Evolutionary conservation across 1,140 invertebrate species (phyloP).

Genomic region (Eurosta solidaginis): DNA sequence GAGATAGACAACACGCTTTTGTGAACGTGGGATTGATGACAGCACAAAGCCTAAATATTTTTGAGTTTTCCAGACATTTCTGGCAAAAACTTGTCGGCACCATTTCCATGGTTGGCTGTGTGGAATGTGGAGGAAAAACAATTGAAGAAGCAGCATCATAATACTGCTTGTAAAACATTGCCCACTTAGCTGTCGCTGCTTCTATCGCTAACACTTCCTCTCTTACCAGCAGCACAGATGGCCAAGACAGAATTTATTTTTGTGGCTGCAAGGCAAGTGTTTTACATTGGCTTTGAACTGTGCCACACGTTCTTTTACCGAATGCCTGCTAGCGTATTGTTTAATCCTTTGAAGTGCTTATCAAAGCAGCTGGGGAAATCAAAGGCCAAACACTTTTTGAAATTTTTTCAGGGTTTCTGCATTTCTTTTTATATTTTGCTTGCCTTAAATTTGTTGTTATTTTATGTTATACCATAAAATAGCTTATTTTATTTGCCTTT

Average conservation of each 20-base stretch:
- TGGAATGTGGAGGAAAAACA: neutral
- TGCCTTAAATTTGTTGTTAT: too few species aligned
- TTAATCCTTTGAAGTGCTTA: conserved; percentile 29
- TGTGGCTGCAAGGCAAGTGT: neutral
- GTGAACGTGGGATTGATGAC: too few species aligned
- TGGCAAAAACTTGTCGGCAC: neutral
- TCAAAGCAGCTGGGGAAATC: conserved; percentile 13
- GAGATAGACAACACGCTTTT: too few species aligned
- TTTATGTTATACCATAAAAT: too few species aligned
- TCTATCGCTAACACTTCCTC: neutral
- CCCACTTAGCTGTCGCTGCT: neutral
- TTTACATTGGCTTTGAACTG: neutral
- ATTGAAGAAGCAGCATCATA: neutral
- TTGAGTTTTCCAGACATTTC: conserved; percentile 2
- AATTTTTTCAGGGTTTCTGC: too few species aligned
- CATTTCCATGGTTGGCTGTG: neutral
- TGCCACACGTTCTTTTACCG: neutral
- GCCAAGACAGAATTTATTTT: neutral
- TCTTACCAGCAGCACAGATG: neutral
- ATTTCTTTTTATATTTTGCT: too few species aligned
- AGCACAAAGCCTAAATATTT: neutral
- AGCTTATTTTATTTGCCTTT: too few species aligned
- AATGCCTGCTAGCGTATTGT: neutral
- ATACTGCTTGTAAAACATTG: neutral
- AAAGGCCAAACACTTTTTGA: conserved; percentile 22